A percentile compares a stretch with the other conserved stretches of the same genome.
Conservation (phyloP, 2,113 vertebrate genomes). For the Dicaeum eximium region DNA sequence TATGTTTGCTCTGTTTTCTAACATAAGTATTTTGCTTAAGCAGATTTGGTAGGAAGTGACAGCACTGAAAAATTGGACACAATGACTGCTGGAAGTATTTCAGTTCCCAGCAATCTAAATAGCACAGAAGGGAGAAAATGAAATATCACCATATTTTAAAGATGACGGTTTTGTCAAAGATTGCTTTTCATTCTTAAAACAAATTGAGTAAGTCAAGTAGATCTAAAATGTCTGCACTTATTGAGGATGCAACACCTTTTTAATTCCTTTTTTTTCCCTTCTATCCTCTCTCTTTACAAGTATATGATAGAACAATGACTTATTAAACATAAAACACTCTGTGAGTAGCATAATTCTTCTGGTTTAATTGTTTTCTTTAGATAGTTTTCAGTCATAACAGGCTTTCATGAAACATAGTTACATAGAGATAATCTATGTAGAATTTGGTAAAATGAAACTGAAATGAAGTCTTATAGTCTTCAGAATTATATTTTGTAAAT, state of each 20-base stretch:
- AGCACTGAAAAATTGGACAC: slow-evolving; percentile 76
- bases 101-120: slow-evolving; percentile 67
- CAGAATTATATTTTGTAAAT: background rate
- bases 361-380: background rate
- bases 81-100: slow-evolving; percentile 66
- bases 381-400: background rate
- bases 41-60: slow-evolving; percentile 74
- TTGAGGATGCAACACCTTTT: background rate
- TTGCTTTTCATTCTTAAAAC: slow-evolving; percentile 65
- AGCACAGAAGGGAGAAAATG: slow-evolving; percentile 65
- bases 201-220: slow-evolving; percentile 64
- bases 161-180: slow-evolving; percentile 76
- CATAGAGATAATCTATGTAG: background rate
- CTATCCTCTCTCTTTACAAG: background rate
- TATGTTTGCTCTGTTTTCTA: slow-evolving; percentile 69
- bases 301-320: background rate
- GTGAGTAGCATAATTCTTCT: background rate
- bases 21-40: slow-evolving; percentile 72
- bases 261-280: background rate
- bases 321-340: background rate
- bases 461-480: background rate
- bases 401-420: background rate
- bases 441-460: background rate
- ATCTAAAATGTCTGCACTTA: slow-evolving; percentile 30
- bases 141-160: slow-evolving; percentile 74